Conservation (phyloP, 2,113 vertebrate genomes). For the Speoplatyrhinus poulsoni region DNA sequence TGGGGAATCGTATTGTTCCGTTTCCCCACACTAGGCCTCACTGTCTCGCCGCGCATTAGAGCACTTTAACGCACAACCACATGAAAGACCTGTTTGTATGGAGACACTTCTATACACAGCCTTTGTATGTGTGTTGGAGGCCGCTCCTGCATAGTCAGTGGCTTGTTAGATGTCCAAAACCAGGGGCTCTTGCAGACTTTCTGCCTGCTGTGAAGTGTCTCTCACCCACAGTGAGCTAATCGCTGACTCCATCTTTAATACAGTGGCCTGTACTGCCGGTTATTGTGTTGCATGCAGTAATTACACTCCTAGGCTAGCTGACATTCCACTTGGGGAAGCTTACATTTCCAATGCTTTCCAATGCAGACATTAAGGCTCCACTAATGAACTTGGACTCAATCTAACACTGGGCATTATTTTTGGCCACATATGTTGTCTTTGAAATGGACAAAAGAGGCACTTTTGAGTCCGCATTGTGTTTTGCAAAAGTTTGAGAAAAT, state of each 20-base stretch:
- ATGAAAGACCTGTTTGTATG: constrained; percentile 73
- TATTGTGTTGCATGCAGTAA: constrained; percentile 28
- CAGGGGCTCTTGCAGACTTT: constrained; percentile 36
- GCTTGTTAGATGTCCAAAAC: constrained; percentile 36
- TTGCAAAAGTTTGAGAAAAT: constrained; percentile 37
- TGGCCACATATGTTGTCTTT: constrained; percentile 51
- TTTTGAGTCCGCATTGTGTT: constrained; percentile 33
- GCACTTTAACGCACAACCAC: constrained; percentile 70
- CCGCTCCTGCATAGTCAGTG: constrained; percentile 62
- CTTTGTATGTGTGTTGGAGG: constrained; percentile 62
- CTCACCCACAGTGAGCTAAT: constrained; percentile 32
- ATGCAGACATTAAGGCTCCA: constrained; percentile 69
- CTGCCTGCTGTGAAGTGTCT: constrained; percentile 39
- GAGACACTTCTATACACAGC: constrained; percentile 63
- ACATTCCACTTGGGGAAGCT: constrained; percentile 64
- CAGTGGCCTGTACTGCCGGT: constrained; percentile 44
- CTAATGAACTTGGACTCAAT: constrained; percentile 62
- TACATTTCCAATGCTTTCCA: constrained; percentile 62
- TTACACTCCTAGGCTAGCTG: constrained; percentile 47
- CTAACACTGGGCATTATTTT: constrained; percentile 54
- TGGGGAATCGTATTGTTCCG: constrained; percentile 76
- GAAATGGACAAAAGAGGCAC: constrained; percentile 52
- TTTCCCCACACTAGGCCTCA: constrained; percentile 68
- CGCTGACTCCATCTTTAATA: constrained; percentile 29
- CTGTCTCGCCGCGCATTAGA: constrained; percentile 75